Base-by-base conservation (phyloP, 2,888 invertebrate species). In the Cyclophora albipunctata region DNA sequence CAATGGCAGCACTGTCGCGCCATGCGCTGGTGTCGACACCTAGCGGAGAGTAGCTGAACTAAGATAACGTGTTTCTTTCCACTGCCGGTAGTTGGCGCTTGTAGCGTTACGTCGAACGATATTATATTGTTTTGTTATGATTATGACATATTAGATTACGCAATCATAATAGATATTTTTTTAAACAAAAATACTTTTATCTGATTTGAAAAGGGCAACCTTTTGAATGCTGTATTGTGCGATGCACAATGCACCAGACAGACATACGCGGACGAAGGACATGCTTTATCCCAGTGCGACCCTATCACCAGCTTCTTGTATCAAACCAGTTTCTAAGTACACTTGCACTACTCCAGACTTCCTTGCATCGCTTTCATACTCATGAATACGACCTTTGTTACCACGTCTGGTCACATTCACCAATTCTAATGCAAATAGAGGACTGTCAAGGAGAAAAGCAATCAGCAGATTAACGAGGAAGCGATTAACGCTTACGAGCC, bases 1-100 rank as follows among this genome's bases (percentile, higher is more conserved):
- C 49, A 45, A 55, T 49, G 62, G 79, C 81, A 77, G 77, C 78
- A 77, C 75, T 54, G 55, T 55, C 59, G 67, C 59, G 47, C 45
- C 50, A 52, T 42, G 48, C 43, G n/a, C 48, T 34, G 45, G 45
- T 51, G 52, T 67, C 82, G 85, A 79, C 84, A 85, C 67, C 86
- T 81, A 66, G 72, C 62, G 77, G 64, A 69, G 81, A 84, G 81
- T 84, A 83, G 88, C 69, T 48, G 71, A 79, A 86, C 78, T 64
- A 63, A 43, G 48, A 45, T 49, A 20, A 41, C 37, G 46, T 46
- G 65, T 67, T 81, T 71, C 61, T 49, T 53, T 62, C 58, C 57
- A 46, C 34, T 42, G 51, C 55, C 79, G 58, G 71, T 64, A 83
- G 84, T 51, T 76, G 75, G 78, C 82, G 77, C 65, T 66, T 49